Evolutionary conservation across 2,113 vertebrate species (phyloP).

Genomic region (Piaya cayana): DNA sequence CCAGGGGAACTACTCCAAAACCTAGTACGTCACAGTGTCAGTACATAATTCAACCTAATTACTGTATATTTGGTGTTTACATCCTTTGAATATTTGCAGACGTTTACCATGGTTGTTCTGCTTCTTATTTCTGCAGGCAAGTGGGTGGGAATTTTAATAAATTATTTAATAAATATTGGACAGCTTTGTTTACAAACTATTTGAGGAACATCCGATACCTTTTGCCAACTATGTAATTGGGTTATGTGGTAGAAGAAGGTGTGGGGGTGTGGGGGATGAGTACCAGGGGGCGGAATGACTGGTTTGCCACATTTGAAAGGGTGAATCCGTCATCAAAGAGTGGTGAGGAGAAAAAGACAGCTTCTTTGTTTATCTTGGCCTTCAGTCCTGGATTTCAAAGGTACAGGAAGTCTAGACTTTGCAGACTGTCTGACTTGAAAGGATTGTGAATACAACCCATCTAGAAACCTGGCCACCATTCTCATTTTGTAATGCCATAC

Average conservation of each 20-base stretch:
- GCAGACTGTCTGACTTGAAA: not conserved
- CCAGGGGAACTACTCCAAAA: not conserved
- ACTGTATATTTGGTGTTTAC: conserved; percentile 12
- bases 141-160: not conserved
- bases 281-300: not conserved
- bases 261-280: accelerated
- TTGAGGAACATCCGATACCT: not conserved
- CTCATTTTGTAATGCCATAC: not conserved
- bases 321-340: not conserved
- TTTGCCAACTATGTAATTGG: not conserved
- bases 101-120: not conserved
- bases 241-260: not conserved
- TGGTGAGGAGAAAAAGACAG: not conserved
- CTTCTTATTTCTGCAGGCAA: not conserved
- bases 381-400: conserved; percentile 9
- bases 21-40: not conserved
- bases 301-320: not conserved
- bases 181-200: not conserved
- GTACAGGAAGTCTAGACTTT: not conserved
- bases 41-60: conserved; percentile 6
- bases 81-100: not conserved
- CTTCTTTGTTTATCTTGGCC: not conserved
- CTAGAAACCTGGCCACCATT: not conserved
- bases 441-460: not conserved
- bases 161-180: not conserved